Base-by-base conservation (phyloP, 2,113 vertebrate species). In the Pomatostomus ruficeps region DNA sequence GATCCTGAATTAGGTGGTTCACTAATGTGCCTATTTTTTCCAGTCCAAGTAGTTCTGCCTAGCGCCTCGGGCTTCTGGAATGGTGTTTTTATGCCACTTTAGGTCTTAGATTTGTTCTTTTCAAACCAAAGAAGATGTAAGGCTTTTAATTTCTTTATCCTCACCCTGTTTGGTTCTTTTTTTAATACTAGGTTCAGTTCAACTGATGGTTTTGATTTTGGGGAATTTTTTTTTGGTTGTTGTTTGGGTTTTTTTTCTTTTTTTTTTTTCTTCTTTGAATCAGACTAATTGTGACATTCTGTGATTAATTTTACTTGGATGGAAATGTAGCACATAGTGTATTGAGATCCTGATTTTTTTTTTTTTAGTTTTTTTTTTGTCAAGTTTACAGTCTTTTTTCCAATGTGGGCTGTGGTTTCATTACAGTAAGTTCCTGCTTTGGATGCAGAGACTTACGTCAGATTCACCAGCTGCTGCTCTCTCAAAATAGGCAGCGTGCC, bases 401-500 rank as follows among this genome's bases (percentile, higher is more conserved):
- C 86, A 94, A 36, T 83, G 89, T 88, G 85, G 96, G 79, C 88
- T 88, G 67, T 76, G 86, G 73, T 97, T 91, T 94, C 85, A 88
- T 82, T 96, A 88, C 73, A 85, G 33, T 92, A 93, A 74, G 85
- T 96, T 96, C 89, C 92, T 97, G 91, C 89, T 96, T 93, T 91
- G 65, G 85, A 95, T 97, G 83, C 84, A 92, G 88, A 81, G 93
- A 93, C 71, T 89, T 86, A 96, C 93, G 92, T 97, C 85, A 96
- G 88, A 94, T 94, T 66, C 59, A 96, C 94, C 91, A 97, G 96
- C 93, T 97, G 94, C 96, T 96, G 84, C 80, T 90, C 91, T 94
- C 55, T 87, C 81, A 78, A 63, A 94, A 86, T 43, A 95, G 95
- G 95, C 96, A 96, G 68, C 0, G 7, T 96, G 96, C 95, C 94